phyloP scores from a whole-genome alignment of 37 sponge, comb jelly and placozoan species.

The Halichondria panicea region DNA sequence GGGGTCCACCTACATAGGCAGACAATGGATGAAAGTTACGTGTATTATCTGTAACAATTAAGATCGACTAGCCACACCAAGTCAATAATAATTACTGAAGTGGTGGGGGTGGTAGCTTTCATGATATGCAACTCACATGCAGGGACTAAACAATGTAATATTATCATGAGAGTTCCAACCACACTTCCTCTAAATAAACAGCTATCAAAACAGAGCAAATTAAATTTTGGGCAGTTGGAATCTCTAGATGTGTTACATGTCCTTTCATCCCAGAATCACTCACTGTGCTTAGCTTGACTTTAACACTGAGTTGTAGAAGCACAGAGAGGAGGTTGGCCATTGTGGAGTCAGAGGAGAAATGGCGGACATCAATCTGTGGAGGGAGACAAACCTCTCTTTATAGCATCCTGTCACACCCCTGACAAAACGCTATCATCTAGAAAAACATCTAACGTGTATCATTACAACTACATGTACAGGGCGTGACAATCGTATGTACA shows the following conservation, averaged over 20 bases:
- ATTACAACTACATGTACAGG: too few relatives aligned
- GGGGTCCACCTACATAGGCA: slow-evolving; percentile 44
- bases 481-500: too few relatives aligned
- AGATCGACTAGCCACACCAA: neutral
- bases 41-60: neutral
- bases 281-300: slow-evolving; percentile 70
- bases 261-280: slow-evolving; percentile 5
- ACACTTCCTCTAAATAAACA: neutral
- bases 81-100: neutral
- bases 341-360: slow-evolving; percentile 62
- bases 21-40: neutral
- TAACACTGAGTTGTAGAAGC: slow-evolving; percentile 72
- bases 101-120: neutral
- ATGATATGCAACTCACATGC: neutral
- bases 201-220: neutral
- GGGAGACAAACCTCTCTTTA: too few relatives aligned
- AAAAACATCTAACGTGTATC: too few relatives aligned
- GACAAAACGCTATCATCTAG: too few relatives aligned
- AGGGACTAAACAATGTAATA: too few relatives aligned
- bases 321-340: slow-evolving; percentile 79
- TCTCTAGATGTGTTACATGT: too few relatives aligned
- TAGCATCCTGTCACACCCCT: too few relatives aligned
- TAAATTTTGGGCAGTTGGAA: neutral
- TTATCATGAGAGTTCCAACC: neutral
- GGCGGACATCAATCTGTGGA: slow-evolving; percentile 29